phyloP scores from a whole-genome alignment of 2,888 invertebrate genomes.

The Leptopilina myrica region DNA sequence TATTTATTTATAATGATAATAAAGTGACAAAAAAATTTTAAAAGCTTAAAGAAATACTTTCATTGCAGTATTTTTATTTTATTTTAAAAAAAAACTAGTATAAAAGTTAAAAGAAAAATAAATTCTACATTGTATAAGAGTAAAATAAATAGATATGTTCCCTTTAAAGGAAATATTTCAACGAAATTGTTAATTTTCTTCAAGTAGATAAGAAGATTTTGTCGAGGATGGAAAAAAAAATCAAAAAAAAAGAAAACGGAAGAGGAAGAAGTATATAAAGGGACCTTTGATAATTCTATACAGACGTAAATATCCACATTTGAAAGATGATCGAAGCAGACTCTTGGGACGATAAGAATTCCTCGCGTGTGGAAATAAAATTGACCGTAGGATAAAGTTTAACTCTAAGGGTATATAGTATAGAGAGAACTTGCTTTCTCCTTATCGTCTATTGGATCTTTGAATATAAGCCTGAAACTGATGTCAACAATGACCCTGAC shows the following conservation, averaged over 20 bases:
- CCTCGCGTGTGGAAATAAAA: constrained; percentile 14
- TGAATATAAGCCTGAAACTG: constrained; percentile 44
- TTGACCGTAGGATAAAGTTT: neutral
- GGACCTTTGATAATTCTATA: neutral
- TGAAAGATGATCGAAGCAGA: constrained; percentile 5
- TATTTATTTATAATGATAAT: too few species aligned
- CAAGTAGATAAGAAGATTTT: neutral
- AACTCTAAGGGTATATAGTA: neutral
- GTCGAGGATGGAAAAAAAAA: neutral
- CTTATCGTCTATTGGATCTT: neutral
- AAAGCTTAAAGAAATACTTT: too few species aligned
- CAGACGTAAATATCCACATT: constrained; percentile 13
- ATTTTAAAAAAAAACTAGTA: too few species aligned
- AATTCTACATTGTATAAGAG: too few species aligned
- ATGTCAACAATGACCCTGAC: constrained; percentile 56
- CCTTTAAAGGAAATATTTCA: neutral
- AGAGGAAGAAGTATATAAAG: neutral
- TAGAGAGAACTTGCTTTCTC: neutral
- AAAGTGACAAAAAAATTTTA: too few species aligned
- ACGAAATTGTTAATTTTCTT: neutral
- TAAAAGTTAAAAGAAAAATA: too few species aligned
- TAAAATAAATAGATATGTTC: constrained; percentile 1
- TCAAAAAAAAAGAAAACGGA: neutral
- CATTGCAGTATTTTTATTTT: too few species aligned
- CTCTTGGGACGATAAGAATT: constrained; percentile 27